Evolutionary conservation across 2,797 vertebrate species (phyloP).

Genomic region (Gobionotothen gibberifrons): DNA sequence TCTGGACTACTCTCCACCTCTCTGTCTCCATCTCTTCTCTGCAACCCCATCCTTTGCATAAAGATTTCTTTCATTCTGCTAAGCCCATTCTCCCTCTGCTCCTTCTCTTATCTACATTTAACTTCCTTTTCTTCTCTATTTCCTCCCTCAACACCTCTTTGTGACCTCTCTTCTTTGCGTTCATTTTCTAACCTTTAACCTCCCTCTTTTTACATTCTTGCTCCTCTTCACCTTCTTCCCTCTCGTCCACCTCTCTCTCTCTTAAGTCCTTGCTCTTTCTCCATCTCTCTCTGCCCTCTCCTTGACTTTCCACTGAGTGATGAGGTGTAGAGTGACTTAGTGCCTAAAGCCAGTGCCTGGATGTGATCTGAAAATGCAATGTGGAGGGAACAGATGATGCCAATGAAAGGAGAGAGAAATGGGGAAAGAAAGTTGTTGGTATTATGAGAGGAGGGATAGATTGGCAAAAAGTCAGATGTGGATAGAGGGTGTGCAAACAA

Average conservation of each 20-base stretch:
- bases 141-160: slow-evolving; percentile 10
- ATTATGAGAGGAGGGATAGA: slow-evolving; percentile 14
- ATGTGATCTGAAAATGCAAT: slow-evolving; percentile 72
- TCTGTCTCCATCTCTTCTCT: slow-evolving; percentile 32
- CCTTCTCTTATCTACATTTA: slow-evolving; percentile 27
- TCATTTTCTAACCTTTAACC: slow-evolving; percentile 56
- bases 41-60: slow-evolving; percentile 56
- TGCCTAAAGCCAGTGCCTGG: slow-evolving; percentile 64
- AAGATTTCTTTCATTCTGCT: slow-evolving; percentile 52
- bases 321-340: slow-evolving; percentile 70
- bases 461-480: slow-evolving; percentile 7
- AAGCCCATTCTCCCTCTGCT: slow-evolving; percentile 31
- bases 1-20: slow-evolving; percentile 67
- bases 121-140: background rate
- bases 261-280: slow-evolving; percentile 39
- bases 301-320: slow-evolving; percentile 69
- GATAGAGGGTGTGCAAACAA: background rate
- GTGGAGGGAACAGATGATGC: slow-evolving; percentile 50
- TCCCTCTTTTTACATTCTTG: slow-evolving; percentile 10
- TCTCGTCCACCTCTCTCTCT: background rate
- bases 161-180: slow-evolving; percentile 44
- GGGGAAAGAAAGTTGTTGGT: slow-evolving; percentile 29
- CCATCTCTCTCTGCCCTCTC: slow-evolving; percentile 61
- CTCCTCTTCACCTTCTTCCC: slow-evolving; percentile 9
- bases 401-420: slow-evolving; percentile 38